Conservation (phyloP, 2,888 invertebrate genomes). For the Minunthozetes semirufus region DNA sequence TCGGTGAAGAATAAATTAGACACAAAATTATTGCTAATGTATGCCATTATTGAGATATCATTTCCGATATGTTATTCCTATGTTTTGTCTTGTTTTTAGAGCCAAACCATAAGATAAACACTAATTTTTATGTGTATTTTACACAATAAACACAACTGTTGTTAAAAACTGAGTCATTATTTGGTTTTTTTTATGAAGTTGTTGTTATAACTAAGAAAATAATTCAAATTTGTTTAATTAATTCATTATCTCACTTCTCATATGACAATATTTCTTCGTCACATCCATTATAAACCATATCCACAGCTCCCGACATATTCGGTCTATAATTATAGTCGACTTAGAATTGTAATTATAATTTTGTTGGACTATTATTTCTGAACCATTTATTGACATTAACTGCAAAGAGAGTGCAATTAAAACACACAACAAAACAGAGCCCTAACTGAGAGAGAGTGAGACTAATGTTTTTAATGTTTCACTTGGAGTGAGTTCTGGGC, state of each 20-base stretch:
- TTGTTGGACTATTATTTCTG: constrained; percentile 5
- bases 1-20: constrained; percentile 4
- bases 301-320: not conserved
- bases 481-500: not conserved
- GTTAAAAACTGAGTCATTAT: not conserved
- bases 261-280: not conserved
- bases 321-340: constrained; percentile 9
- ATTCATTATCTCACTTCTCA: constrained; percentile 24
- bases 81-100: not conserved
- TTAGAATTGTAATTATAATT: constrained; percentile 19
- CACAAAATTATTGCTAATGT: not conserved
- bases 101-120: not conserved
- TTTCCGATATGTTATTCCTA: not conserved
- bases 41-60: not conserved
- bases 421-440: constrained; percentile 6
- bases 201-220: not conserved
- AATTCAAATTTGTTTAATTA: constrained; percentile 7
- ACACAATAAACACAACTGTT: not conserved
- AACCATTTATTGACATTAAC: constrained; percentile 23
- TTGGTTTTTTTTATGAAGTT: not conserved
- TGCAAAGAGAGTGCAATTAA: constrained; percentile 18
- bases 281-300: no score
- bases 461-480: constrained; percentile 16
- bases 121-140: not conserved
- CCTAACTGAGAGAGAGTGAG: not conserved